Base-by-base conservation (phyloP, 2,797 vertebrate genomes). In the Periophthalmus magnuspinnatus region DNA sequence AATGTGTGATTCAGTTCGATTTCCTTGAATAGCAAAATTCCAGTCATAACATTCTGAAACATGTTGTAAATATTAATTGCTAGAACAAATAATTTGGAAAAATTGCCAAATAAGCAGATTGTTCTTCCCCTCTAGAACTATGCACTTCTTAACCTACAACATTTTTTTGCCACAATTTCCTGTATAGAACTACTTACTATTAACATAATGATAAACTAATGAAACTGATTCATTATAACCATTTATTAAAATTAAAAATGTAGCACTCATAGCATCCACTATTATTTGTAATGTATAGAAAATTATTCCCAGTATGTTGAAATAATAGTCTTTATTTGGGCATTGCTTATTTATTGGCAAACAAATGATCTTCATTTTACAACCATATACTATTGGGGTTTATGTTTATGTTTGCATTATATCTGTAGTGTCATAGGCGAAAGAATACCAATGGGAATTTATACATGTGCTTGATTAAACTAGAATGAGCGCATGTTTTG, bases 91-190 rank as follows among this genome's bases (percentile, higher is more conserved):
- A 63, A 72, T 68, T 59, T 55, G 48, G 63, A 61, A 60, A 69
- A 67, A 70, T 63, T 69, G 74, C 81, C 60, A 75, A 74, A 69
- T 70, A 78, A 86, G 77, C 81, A 75, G 69, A 75, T 24, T 8
- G 6, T 41, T 76, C 78, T 85, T 84, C 79, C 77, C 45, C 59
- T 67, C 16, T 58, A 24, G 17, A 17, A 17, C 14, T 22, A 16
- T 64, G 41, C 16, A 17, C 7, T 34, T 22, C 34, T 61, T 21
- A 17, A 33, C 16, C 57, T 34, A 58, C 5, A 55, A 57, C 57
- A 59, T n/a, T 6, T 33, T 60, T 19, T n/a, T 36, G 33, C 1
- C 32, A 60, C 24, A 57, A 57, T 57, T 32, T 57, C 21, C 22
- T 57, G 24, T 11, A 10, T 11, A 34, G 17, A 50, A 50, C 48